Evolutionary conservation across 2,888 invertebrate species (phyloP), one percentile per base, ranked within the genome.

Genomic region (Acrocyrtus sp.): DNA sequence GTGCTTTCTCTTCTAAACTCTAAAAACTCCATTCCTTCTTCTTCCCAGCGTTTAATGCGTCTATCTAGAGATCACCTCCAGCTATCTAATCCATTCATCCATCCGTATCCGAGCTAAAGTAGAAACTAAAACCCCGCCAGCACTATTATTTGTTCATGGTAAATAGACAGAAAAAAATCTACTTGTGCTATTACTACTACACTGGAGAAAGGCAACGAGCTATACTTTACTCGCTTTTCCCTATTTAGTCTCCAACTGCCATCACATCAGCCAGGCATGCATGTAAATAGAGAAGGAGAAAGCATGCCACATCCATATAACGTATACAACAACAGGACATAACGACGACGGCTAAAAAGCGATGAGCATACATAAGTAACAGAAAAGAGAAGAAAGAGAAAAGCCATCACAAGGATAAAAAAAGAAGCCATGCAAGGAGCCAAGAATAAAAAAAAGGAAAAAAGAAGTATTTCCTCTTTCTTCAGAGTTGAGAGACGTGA

Each of bases 251-350:
- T n/a, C n/a, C n/a, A n/a, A n/a, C n/a, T n/a, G n/a, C n/a, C n/a
- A n/a, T n/a, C n/a, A n/a, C n/a, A n/a, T n/a, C n/a, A n/a, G n/a
- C n/a, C n/a, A n/a, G n/a, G n/a, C 61, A 48, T 70, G 65, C 56
- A 58, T 56, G 61, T 56, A 60, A 62, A 62, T 70, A 56, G 62
- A 70, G 34, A 53, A 41, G 34, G 61, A 61, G 39, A 54, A 34
- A 39, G 39, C 26, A 50, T 29, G 53, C 19, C 50, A 10, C n/a
- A 56, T 29, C n/a, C n/a, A 56, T 22, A 29, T 27, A 67, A 56
- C 51, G 60, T 60, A 68, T 68, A 60, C 67, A 58, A 68, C 67
- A 68, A 68, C 67, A 68, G 58, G 67, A 68, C 67, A 68, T n/a
- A n/a, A n/a, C 67, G 66, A 66, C 56, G 66, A 41, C 48, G 57